Conservation (phyloP, 2,797 vertebrate species). For the Diplodus sargus region DNA sequence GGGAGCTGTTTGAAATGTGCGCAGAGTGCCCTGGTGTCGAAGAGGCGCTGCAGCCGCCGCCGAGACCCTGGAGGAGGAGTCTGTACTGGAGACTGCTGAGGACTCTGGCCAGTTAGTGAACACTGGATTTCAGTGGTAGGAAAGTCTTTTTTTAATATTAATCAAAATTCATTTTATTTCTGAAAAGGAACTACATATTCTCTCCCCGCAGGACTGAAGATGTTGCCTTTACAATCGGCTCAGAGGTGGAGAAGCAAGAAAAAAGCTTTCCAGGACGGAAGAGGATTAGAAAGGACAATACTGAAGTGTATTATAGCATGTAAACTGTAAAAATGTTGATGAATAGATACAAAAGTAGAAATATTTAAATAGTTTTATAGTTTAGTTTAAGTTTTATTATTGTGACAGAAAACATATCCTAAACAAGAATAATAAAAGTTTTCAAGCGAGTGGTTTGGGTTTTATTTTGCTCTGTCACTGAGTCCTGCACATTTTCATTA, state of each 20-base stretch:
- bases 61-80: slow-evolving; percentile 64
- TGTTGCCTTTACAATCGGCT: slow-evolving; percentile 57
- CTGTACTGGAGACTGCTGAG: slow-evolving; percentile 55
- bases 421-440: slow-evolving; percentile 33
- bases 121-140: slow-evolving; percentile 53
- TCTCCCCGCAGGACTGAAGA: slow-evolving; percentile 67
- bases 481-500: neutral
- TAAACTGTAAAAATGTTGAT: slow-evolving; percentile 2
- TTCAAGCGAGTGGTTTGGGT: slow-evolving; percentile 3
- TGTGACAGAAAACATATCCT: slow-evolving; percentile 5
- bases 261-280: slow-evolving; percentile 50
- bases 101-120: slow-evolving; percentile 44
- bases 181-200: slow-evolving; percentile 1
- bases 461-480: neutral
- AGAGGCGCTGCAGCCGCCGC: slow-evolving; percentile 44
- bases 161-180: neutral
- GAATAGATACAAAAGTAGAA: neutral
- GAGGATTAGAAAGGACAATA: neutral
- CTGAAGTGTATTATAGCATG: slow-evolving; percentile 2
- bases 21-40: slow-evolving; percentile 41
- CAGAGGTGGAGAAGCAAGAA: slow-evolving; percentile 53
- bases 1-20: slow-evolving; percentile 46
- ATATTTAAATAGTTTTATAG: slow-evolving; percentile 29
- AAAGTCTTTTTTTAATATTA: neutral
- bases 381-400: neutral